phyloP scores from a whole-genome alignment of 2,797 vertebrate genomes.

The Eremophila alpestris region DNA sequence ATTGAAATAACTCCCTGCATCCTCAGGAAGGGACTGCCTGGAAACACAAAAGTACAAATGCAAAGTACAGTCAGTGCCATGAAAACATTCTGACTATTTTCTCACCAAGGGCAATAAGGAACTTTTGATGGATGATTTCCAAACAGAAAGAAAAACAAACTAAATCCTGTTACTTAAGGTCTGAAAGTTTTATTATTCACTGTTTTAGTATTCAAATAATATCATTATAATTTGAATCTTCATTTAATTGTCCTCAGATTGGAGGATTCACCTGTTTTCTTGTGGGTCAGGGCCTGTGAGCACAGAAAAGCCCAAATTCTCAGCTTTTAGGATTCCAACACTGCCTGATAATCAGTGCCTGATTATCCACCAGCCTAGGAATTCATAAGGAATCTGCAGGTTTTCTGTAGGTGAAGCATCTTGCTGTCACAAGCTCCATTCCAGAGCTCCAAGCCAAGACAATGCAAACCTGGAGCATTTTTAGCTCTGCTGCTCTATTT shows the following conservation, averaged over 20 bases:
- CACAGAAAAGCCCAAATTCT: too few relatives aligned
- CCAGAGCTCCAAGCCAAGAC: conserved; percentile 11
- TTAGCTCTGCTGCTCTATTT: conserved; percentile 51
- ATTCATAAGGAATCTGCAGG: background rate
- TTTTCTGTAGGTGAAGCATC: background rate
- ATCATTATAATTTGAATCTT: background rate
- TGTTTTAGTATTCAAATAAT: too few relatives aligned
- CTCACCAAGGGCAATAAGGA: background rate
- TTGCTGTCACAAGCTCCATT: background rate
- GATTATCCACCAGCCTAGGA: background rate
- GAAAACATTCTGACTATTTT: background rate
- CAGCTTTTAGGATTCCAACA: too few relatives aligned
- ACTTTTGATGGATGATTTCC: background rate
- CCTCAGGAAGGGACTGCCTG: conserved; percentile 80
- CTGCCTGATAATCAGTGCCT: background rate
- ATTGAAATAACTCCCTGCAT: conserved; percentile 84
- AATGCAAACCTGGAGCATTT: conserved; percentile 18
- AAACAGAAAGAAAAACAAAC: background rate
- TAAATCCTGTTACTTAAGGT: background rate
- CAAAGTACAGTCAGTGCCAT: background rate
- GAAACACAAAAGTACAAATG: background rate
- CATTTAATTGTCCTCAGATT: background rate
- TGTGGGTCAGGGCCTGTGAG: too few relatives aligned
- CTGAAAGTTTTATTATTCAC: background rate
- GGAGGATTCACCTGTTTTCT: background rate